Evolutionary conservation across 2,113 vertebrate genomes (phyloP), one percentile per base, ranked within the genome.

Genomic region (Tupaia chinensis): DNA sequence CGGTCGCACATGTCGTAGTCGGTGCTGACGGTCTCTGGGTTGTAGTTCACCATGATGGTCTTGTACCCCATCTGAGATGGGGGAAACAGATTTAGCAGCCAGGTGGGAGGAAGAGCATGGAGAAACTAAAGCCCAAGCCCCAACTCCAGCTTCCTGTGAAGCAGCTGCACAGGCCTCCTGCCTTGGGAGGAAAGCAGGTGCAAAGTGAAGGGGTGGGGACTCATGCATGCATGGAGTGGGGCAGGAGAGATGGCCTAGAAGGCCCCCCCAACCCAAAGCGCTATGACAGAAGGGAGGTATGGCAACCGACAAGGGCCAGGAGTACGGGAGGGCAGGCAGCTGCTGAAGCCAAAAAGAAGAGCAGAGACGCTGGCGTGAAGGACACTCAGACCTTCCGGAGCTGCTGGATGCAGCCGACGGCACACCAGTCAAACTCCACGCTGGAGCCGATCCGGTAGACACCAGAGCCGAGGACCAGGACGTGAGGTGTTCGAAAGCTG

Each of bases 11-110:
- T 99, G 97, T 99, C 99, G 0, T 99, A 99, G 98, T 99, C 99
- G 0, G 99, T 99, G 97, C 99, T 99, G 94, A 99, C 99, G 0
- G 99, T 99, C 98, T 99, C 99, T 0, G 99, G 99, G 98, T 99
- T 99, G 98, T 99, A 99, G 98, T 99, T 99, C 96, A 99, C 99
- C 99, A 99, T 99, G 97, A 99, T 99, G 0, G 99, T 99, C 98
- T 99, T 99, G 96, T 99, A 99, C 17, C 99, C 99, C 99, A 99
- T 99, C 99, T 99, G 92, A 5, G 76, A 61, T 0, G 66, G 65
- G 7, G 29, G 66, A 56, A 20, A 2, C 34, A 3, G 9, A 70
- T 1, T 81, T 60, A 94, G 68, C 15, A 5, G 72, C 61, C 1
- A 70, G 56, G 17, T 60, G 53, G 32, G 58, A 84, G 27, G 66